phyloP scores from a whole-genome alignment of 2,888 invertebrate species.

The Drosophila mulleri region DNA sequence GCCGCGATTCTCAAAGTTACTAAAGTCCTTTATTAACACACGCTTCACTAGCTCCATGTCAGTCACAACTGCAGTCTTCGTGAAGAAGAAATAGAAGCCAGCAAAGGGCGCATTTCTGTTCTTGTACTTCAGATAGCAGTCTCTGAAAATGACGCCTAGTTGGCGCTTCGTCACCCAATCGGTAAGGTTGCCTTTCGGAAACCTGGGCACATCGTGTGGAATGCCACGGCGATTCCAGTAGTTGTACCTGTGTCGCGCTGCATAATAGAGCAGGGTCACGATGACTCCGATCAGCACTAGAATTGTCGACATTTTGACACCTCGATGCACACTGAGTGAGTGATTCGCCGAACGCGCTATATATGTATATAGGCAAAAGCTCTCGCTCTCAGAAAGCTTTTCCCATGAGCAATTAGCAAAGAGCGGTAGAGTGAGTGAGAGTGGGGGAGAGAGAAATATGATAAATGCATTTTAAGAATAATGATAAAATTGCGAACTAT shows the following conservation, averaged over 20 bases:
- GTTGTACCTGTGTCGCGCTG: constrained; percentile 35
- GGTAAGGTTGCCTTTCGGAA: constrained; percentile 64
- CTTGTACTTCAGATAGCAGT: constrained; percentile 60
- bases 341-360: neutral
- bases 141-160: constrained; percentile 49
- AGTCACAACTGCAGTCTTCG: constrained; percentile 58
- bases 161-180: constrained; percentile 58
- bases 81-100: constrained; percentile 71
- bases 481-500: neutral
- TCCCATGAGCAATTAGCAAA: too few relatives aligned
- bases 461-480: neutral
- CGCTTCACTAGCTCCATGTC: constrained; percentile 75
- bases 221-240: constrained; percentile 76
- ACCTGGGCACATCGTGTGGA: constrained; percentile 63
- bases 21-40: constrained; percentile 80
- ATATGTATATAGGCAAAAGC: constrained; percentile 44
- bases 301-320: constrained; percentile 52
- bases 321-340: constrained; percentile 36
- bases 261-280: constrained; percentile 47
- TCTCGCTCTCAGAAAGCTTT: constrained; percentile 25
- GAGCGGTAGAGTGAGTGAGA: neutral
- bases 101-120: constrained; percentile 60
- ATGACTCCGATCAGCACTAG: constrained; percentile 46
- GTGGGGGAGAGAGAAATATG: neutral
- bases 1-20: constrained; percentile 78